Base-by-base conservation (phyloP, 2,888 invertebrate genomes). In the Agrotis ipsilon region DNA sequence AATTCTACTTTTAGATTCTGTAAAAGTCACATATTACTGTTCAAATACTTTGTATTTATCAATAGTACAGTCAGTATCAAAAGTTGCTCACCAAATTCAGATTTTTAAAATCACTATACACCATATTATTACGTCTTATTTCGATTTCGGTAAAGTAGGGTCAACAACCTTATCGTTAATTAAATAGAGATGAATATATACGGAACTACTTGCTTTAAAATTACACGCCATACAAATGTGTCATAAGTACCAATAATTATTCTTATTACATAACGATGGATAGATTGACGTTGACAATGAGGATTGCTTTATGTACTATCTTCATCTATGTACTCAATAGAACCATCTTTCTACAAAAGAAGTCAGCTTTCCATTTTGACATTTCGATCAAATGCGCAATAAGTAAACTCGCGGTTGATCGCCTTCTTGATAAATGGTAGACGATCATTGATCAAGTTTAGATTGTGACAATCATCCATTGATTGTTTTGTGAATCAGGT, bases 311-410 rank as follows among this genome's bases (percentile, higher is more conserved):
- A 55, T 59, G 59, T 60, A 69, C 45, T 46, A 55, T 66, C 39
- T 51, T 51, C 21, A 54, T 59, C 32, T 32, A 14, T 27, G 52
- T 13, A 65, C n/a, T 67, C 64, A 65, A 69, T 73, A 58, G 61
- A n/a, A 55, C 27, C 21, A 57, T 65, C 66, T 60, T 54, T 32
- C 52, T 54, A 27, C 51, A 63, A 62, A 58, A 66, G 61, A 68
- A 72, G 62, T 57, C 43, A 72, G 81, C 90, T 90, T 91, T 91
- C 90, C 83, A 87, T 76, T 86, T 72, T 89, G 90, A 87, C 90
- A 90, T 90, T 90, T 88, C 54, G 78, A 76, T 78, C 66, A 74
- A 78, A 78, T 73, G 72, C 74, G 80, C 65, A 78, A 82, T 64
- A 62, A 59, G 39, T 9, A 9, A 39, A 14, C 60, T 43, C 60